Conservation (phyloP, 2,797 vertebrate genomes). For the Tamandua tetradactyla region DNA sequence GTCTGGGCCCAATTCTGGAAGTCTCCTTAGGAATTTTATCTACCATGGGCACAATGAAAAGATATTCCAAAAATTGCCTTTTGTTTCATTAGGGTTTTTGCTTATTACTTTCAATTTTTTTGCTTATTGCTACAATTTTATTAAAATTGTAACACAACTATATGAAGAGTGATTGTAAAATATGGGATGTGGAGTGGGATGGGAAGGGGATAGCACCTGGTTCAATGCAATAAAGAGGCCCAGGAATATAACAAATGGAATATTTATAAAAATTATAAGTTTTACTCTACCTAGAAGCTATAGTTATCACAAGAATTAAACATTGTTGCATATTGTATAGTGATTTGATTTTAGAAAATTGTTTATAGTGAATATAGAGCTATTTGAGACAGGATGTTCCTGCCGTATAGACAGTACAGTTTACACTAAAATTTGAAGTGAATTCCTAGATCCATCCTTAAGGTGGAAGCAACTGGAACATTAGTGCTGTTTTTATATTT, state of each 20-base stretch:
- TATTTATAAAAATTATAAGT: conserved; percentile 38
- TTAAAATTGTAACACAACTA: neutral
- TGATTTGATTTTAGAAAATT: neutral
- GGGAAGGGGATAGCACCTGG: neutral
- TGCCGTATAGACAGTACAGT: neutral
- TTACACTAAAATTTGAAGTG: neutral
- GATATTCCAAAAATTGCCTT: neutral
- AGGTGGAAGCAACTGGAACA: conserved; percentile 8
- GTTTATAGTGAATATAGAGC: neutral
- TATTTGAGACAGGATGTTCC: neutral
- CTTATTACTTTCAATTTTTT: conserved; percentile 16
- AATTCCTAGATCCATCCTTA: neutral
- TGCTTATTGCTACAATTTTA: too few species aligned
- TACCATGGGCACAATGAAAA: neutral
- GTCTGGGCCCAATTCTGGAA: neutral
- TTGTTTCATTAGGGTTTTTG: neutral
- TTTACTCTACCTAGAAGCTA: neutral
- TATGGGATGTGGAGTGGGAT: neutral
- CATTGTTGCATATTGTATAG: neutral
- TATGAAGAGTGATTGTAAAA: neutral
- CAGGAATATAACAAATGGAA: neutral
- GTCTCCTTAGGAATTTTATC: neutral
- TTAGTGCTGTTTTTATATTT: conserved; percentile 55
- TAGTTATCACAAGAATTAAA: conserved; percentile 4
- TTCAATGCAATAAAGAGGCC: neutral